phyloP scores from a whole-genome alignment of 2,113 vertebrate species.

The Urocynchramus pylzowi region DNA sequence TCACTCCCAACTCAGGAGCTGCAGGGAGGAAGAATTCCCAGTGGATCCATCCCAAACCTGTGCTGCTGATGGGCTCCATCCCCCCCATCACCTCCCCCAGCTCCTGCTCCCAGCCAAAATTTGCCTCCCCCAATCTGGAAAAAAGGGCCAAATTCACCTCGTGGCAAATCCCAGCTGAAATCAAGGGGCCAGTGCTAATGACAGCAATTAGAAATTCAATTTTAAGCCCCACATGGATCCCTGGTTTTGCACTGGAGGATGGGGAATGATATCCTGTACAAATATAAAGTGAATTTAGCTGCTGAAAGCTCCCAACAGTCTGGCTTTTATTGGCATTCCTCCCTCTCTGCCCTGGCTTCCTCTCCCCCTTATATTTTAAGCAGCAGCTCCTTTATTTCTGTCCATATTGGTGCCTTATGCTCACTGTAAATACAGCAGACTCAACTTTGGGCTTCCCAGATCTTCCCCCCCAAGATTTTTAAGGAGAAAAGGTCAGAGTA shows the following conservation, averaged over 20 bases:
- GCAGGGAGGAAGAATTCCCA: neutral
- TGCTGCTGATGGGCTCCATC: neutral
- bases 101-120: neutral
- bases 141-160: neutral
- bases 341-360: neutral
- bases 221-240: neutral
- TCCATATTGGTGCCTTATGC: slow-evolving; percentile 46
- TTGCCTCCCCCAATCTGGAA: neutral
- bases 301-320: neutral
- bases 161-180: neutral
- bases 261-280: neutral
- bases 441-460: slow-evolving; percentile 37
- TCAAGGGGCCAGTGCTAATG: neutral
- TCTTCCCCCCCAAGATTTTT: slow-evolving; percentile 41
- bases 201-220: neutral
- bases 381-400: slow-evolving; percentile 27
- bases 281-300: neutral
- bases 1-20: neutral
- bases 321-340: slow-evolving; percentile 15
- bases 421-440: slow-evolving; percentile 51
- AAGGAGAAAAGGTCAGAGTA: slow-evolving; percentile 74
- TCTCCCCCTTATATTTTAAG: slow-evolving; percentile 4
- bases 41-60: rapidly evolving
- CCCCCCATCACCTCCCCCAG: rapidly evolving
- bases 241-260: neutral